phyloP scores from a whole-genome alignment of 2,113 vertebrate species.

The Hippocampus abdominalis region DNA sequence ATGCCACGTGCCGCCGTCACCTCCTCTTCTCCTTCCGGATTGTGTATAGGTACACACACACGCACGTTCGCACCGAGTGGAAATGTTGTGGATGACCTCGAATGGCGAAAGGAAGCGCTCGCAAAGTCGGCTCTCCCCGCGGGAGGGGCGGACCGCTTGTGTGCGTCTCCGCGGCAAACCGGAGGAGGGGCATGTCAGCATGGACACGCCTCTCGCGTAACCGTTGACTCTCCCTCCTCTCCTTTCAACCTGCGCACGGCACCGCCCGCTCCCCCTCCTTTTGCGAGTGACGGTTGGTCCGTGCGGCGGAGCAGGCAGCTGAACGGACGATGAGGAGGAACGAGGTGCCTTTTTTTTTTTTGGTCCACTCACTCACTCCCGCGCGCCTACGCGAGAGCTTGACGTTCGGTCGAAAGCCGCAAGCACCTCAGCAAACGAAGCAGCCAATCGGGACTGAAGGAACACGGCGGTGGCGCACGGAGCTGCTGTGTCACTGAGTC shows the following conservation, averaged over 20 bases:
- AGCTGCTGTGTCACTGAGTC: conserved; percentile 21
- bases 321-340: conserved; percentile 45
- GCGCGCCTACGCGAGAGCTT: neutral
- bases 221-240: conserved; percentile 5
- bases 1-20: conserved; percentile 34
- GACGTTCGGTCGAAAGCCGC: conserved; percentile 31
- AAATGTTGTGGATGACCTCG: conserved; percentile 27
- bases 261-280: conserved; percentile 13
- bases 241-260: conserved; percentile 31
- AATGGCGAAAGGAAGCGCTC: conserved; percentile 18
- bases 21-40: conserved; percentile 40
- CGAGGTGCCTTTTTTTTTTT: conserved; percentile 60
- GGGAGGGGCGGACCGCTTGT: conserved; percentile 54
- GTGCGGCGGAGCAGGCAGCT: conserved; percentile 14
- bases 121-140: conserved; percentile 5
- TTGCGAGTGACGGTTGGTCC: conserved; percentile 6
- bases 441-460: conserved; percentile 53
- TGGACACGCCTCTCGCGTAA: conserved; percentile 13
- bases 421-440: conserved; percentile 53
- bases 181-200: conserved; percentile 15
- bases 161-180: conserved; percentile 45
- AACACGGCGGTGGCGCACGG: conserved; percentile 10
- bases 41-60: conserved; percentile 26
- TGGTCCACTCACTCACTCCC: conserved; percentile 1
- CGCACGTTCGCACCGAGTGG: conserved; percentile 19